Evolutionary conservation across 2,113 vertebrate species (phyloP), one percentile per base, ranked within the genome.

Genomic region (Chaetops frenatus): DNA sequence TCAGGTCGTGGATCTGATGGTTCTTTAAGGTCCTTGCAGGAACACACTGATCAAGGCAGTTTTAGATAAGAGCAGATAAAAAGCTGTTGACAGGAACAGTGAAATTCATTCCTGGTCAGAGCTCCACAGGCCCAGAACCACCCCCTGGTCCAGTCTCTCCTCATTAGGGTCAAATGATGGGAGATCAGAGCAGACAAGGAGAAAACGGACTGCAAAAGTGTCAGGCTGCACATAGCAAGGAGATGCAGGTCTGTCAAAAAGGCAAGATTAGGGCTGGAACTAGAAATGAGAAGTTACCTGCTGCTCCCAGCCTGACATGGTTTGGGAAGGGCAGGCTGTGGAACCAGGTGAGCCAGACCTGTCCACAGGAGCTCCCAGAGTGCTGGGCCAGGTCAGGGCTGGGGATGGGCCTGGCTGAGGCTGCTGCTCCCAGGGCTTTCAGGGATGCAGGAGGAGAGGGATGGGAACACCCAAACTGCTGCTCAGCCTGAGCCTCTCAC

Each of bases 251-350:
- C 27, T 47, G 72, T 23, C 44, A 76, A 7, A 51, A 19, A 4
- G 12, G 4, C 17, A 28, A 33, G 11, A 40, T 12, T 2, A 42
- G 47, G 38, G 33, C 9, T 11, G 29, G 83, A 47, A 22, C 21
- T 11, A 6, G 80, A 8, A 54, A 77, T 29, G n/a, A n/a, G 3
- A 17, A 60, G 17, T 5, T 22, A 12, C 9, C 19, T 72, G 80
- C 51, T 60, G 47, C 67, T 38, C 13, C 48, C 87, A 57, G n/a
- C 24, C 50, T n/a, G 29, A 3, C 19, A 0, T 2, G 2, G 1
- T 4, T 9, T 1, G 12, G 28, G 29, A 27, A 44, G 1, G 0
- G 0, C 1, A 10, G 36, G 23, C 6, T 51, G 15, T 16, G 33
- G 16, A 10, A 18, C 5, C 0, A 9, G 12, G 20, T 8, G 28